Evolutionary conservation across 2,888 invertebrate species (phyloP), one percentile per base, ranked within the genome.

Genomic region (Ditula angustiorana): DNA sequence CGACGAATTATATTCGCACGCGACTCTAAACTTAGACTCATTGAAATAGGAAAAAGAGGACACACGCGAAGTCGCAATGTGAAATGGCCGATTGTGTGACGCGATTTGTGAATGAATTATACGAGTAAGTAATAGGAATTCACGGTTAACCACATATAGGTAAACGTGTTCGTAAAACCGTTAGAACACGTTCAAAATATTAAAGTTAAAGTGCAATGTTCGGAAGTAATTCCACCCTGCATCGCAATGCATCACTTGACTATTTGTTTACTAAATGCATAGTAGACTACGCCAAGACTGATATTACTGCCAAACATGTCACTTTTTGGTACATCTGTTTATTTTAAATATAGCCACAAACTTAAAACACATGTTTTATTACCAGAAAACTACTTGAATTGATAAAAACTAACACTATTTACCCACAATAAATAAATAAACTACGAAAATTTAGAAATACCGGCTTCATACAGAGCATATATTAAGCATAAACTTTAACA

Each of bases 101-200:
- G 59, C 57, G 64, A 58, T 64, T 44, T 47, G 53, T 59, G 64
- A 64, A 64, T 64, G 64, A 64, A 58, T 64, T 64, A 64, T 64
- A n/a, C n/a, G n/a, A n/a, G n/a, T n/a, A 44, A 64, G 46, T 33
- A 35, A 13, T 16, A 57, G 44, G 57, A 50, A 63, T 47, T 59
- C 64, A 64, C 53, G 64, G 59, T 46, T 35, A 59, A 47, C 58
- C 23, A 28, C 58, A 46, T 59, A 35, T 41, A 26, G 46, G 49
- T 49, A 49, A 30, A 49, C 16, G 28, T 50, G 11, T 11, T 44
- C 21, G 23, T 8, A 23, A 23, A 53, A 21, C 53, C 53, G 53
- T 53, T 53, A 35, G 13, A 23, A 53, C 23, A 24, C 46, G 46
- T 23, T 24, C 23, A 23, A 46, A 23, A 24, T 24, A 46, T 16